Base-by-base conservation (phyloP, 2,888 invertebrate genomes). In the Antheraea assamensis region DNA sequence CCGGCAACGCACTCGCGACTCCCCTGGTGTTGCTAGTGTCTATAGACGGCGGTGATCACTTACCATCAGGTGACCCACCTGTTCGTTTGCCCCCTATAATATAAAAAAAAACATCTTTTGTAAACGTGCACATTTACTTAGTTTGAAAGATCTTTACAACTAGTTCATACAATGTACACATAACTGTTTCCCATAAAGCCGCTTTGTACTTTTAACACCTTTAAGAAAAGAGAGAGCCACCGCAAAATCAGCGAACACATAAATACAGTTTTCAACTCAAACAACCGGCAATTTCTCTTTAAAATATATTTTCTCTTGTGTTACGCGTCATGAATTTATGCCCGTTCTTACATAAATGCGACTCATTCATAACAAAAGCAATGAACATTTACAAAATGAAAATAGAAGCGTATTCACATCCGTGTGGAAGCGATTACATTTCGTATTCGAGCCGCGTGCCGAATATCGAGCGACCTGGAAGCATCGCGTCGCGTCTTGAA, bases 401-500 rank as follows among this genome's bases (percentile, higher is more conserved):
- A 47, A 47, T 64, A 19, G 17, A 42, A 61, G 68, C 31, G 10
- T n/a, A 42, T 73, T 70, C 73, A 68, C 27, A 35, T 42, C 55
- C 21, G 58, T 73, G 70, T 73, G 21, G 70, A 58, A 8, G 47
- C 15, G 47, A 27, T 70, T 27, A 47, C 66, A 71, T 78, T 81
- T 76, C 70, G 76, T 76, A 90, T 90, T 90, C 90, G 68, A 75
- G 77, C 86, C 90, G 87, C 91, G 90, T 85, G 71, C 47, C 68
- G 72, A 77, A 81, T 91, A 91, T 92, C 89, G 91, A 92, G 86
- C 92, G 90, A 85, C 88, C 88, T 81, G 87, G 85, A 81, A 80
- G 78, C 77, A 78, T 72, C 73, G 75, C 76, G 27, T 61, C 75
- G 75, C 24, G 42, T 72, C 73, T 74, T 13, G 58, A 2, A 85